Percentiles rank a stretch among this genome's conserved stretches.
Evolutionary conservation across 2,113 vertebrate genomes (phyloP).

Genomic region (Etheostoma cragini): DNA sequence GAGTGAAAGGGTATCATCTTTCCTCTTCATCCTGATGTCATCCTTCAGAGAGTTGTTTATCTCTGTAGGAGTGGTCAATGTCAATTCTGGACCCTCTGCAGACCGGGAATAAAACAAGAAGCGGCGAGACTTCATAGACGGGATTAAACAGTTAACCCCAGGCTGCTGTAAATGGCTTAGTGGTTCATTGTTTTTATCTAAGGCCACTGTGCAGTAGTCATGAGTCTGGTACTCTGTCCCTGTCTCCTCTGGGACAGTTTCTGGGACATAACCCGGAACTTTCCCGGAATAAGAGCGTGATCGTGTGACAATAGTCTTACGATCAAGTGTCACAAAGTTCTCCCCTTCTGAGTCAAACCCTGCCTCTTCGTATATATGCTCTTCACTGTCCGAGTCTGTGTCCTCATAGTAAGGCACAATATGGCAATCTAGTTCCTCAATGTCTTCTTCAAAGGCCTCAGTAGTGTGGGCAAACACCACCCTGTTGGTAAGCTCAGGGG

Average conservation of each 20-base stretch:
- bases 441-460: conserved; percentile 87
- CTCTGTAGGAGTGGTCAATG: conserved; percentile 82
- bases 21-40: conserved; percentile 84
- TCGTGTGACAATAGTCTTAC: conserved; percentile 87
- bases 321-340: conserved; percentile 85
- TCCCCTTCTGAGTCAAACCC: conserved; percentile 85
- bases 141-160: conserved; percentile 80
- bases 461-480: conserved; percentile 86
- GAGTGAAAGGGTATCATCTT: conserved; percentile 90
- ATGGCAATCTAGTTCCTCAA: conserved; percentile 86
- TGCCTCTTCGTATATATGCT: conserved; percentile 86
- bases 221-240: conserved; percentile 86
- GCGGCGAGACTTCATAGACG: conserved; percentile 86
- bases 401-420: conserved; percentile 87
- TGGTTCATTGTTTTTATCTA: conserved; percentile 77
- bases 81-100: conserved; percentile 88
- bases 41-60: conserved; percentile 77
- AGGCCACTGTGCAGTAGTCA: conserved; percentile 81
- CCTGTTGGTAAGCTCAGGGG: conserved; percentile 84
- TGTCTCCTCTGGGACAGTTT: conserved; percentile 95
- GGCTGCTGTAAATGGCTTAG: conserved; percentile 74
- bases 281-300: conserved; percentile 94
- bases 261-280: conserved; percentile 92
- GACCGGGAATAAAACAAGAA: conserved; percentile 91
- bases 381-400: conserved; percentile 83